phyloP scores from a whole-genome alignment of 2,113 vertebrate genomes.

The Callospermophilus lateralis region DNA sequence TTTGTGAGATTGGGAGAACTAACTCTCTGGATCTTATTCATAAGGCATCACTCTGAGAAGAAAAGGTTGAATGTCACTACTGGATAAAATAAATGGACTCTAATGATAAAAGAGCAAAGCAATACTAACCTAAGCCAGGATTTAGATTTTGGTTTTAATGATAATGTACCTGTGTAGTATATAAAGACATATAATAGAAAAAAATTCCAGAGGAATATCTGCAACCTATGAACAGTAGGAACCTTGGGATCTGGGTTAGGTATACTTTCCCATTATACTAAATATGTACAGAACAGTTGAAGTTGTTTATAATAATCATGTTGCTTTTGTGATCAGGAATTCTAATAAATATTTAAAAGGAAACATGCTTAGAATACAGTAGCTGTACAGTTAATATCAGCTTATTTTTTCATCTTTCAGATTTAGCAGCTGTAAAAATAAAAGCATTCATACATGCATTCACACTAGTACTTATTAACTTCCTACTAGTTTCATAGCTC shows the following conservation, averaged over 20 bases:
- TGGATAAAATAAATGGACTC: not conserved
- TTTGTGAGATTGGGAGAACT: not conserved
- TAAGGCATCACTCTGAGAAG: not conserved
- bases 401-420: not conserved
- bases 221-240: not conserved
- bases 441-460: not conserved
- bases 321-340: not conserved
- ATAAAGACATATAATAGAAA: not conserved
- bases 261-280: not conserved
- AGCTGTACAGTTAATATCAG: not conserved
- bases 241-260: not conserved
- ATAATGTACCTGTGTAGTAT: not conserved
- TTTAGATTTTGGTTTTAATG: not conserved
- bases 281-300: slow-evolving; percentile 17
- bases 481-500: not conserved
- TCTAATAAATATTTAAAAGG: not conserved
- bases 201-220: not conserved
- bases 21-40: not conserved
- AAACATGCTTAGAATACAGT: not conserved
- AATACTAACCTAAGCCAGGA: not conserved
- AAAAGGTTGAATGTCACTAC: not conserved
- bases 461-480: not conserved
- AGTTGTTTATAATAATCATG: not conserved
- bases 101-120: not conserved
- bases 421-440: not conserved